Evolutionary conservation across 2,797 vertebrate genomes (phyloP).

Genomic region (Dallia pectoralis): DNA sequence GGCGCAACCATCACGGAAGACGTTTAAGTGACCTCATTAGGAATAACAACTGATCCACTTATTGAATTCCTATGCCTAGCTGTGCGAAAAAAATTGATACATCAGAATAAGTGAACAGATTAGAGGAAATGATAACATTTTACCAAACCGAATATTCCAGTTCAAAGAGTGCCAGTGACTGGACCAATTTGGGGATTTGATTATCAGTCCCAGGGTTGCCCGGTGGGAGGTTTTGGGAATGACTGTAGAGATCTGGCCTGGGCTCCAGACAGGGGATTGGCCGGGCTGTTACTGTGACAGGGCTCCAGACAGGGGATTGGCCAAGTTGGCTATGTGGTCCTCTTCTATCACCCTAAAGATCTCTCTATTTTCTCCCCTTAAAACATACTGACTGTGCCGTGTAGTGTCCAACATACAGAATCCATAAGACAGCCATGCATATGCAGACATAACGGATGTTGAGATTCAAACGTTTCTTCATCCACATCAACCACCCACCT

Average conservation of each 20-base stretch:
- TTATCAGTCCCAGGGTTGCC: too few species aligned
- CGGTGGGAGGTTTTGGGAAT: not conserved
- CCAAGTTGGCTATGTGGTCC: too few species aligned
- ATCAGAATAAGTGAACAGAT: constrained; percentile 31
- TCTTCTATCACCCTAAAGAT: not conserved
- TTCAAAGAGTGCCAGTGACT: constrained; percentile 47
- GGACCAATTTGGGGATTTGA: constrained; percentile 24
- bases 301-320: too few species aligned
- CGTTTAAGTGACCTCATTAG: constrained; percentile 56
- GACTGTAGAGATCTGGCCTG: constrained; percentile 32
- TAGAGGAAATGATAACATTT: constrained; percentile 34
- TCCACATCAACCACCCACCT: constrained; percentile 49
- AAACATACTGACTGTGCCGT: constrained; percentile 52
- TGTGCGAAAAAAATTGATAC: constrained; percentile 42
- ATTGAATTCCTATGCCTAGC: constrained; percentile 54
- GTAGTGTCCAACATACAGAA: constrained; percentile 53
- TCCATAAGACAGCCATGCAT: constrained; percentile 20
- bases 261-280: constrained; percentile 11
- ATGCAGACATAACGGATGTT: constrained; percentile 53
- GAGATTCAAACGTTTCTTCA: constrained; percentile 58
- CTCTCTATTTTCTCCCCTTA: constrained; percentile 57
- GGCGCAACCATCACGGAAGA: constrained; percentile 54
- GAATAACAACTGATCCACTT: constrained; percentile 29
- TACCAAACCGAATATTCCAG: constrained; percentile 26
- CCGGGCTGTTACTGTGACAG: too few species aligned